Conservation (phyloP, 2,797 vertebrate species). For the Nannoperca obscura region DNA sequence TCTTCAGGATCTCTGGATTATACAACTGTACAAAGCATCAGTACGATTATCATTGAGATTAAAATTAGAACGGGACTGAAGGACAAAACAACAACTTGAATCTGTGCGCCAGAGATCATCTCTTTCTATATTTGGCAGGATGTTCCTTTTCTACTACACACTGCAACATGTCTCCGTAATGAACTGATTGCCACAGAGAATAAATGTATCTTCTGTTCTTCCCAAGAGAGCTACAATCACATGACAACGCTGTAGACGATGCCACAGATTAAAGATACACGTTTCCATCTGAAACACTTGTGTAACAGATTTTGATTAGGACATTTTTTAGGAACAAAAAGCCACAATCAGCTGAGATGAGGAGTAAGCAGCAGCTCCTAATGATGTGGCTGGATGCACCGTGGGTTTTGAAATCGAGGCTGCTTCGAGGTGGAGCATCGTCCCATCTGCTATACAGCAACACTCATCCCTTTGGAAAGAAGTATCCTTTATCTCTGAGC, state of each 20-base stretch:
- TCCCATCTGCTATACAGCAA: conserved; percentile 37
- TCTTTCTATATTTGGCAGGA: conserved; percentile 10
- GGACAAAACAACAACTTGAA: conserved; percentile 22
- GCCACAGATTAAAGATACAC: conserved; percentile 40
- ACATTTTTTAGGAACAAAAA: conserved; percentile 13
- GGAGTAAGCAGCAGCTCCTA: not conserved
- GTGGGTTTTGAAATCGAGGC: conserved; percentile 20
- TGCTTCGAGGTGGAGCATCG: conserved; percentile 26
- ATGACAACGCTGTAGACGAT: conserved; percentile 14
- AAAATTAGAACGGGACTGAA: conserved; percentile 22
- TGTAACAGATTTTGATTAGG: conserved; percentile 32
- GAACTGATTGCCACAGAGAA: not conserved
- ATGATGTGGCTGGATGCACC: conserved; percentile 24
- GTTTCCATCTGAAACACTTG: conserved; percentile 23
- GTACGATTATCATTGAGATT: conserved; percentile 19
- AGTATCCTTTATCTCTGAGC: conserved; percentile 44
- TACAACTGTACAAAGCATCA: conserved; percentile 21
- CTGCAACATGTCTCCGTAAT: not conserved
- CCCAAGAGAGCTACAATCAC: conserved; percentile 19
- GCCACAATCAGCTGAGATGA: conserved; percentile 14
- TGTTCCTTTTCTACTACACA: conserved; percentile 7
- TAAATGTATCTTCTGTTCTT: conserved; percentile 7
- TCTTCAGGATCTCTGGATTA: conserved; percentile 48
- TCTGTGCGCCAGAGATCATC: conserved; percentile 18
- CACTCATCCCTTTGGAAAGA: conserved; percentile 77